Percentiles rank a stretch among this genome's conserved stretches.
phyloP scores from a whole-genome alignment of 2,113 vertebrate genomes.

The Pelobates fuscus region DNA sequence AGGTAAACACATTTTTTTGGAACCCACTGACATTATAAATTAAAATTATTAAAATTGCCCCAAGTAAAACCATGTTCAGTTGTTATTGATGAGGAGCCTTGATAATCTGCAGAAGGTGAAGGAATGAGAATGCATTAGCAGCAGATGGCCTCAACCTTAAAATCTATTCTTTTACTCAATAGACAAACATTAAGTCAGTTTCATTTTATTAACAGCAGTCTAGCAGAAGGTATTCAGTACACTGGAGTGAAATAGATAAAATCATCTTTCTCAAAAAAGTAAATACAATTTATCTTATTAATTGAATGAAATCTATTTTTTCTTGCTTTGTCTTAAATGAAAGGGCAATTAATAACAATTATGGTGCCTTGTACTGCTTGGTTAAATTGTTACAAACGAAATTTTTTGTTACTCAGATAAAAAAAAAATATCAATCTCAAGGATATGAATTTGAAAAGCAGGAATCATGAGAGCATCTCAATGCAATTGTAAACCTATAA shows the following conservation, averaged over 20 bases:
- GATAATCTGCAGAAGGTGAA: slow-evolving; percentile 14
- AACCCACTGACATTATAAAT: too few species aligned
- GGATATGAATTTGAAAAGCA: too few species aligned
- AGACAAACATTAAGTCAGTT: slow-evolving; percentile 16
- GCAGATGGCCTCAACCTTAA: slow-evolving; percentile 22
- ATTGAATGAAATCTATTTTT: background rate
- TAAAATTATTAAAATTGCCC: background rate
- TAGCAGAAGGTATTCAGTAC: slow-evolving; percentile 23
- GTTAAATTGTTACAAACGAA: too few species aligned
- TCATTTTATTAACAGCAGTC: slow-evolving; percentile 14
- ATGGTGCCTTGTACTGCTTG: background rate
- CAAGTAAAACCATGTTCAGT: background rate
- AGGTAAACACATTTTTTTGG: too few species aligned
- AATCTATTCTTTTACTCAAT: slow-evolving; percentile 19
- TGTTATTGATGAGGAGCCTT: background rate
- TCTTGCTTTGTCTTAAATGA: background rate
- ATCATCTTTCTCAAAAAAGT: background rate
- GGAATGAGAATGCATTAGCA: slow-evolving; percentile 4
- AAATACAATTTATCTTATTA: slow-evolving; percentile 30
- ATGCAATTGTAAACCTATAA: too few species aligned
- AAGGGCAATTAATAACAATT: background rate
- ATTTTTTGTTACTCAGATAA: too few species aligned
- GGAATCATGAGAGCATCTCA: too few species aligned
- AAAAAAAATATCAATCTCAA: too few species aligned
- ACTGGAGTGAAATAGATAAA: background rate